Base-by-base conservation (phyloP, 2,888 invertebrate species). In the Asteroscopus sphinx region DNA sequence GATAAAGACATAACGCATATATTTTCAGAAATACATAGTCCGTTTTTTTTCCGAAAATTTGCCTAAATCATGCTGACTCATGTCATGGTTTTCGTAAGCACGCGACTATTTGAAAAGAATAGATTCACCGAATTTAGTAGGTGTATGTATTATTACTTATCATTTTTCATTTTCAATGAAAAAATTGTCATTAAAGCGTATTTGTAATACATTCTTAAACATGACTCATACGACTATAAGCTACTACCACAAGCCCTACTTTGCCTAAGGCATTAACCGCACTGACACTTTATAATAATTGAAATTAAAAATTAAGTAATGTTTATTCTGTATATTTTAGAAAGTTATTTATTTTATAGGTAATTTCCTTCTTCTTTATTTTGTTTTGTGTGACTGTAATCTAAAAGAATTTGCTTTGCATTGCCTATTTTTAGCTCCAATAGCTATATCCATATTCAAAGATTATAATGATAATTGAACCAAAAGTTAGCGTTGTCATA, bases 101-200 rank as follows among this genome's bases (percentile, higher is more conserved):
- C 5, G 15, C 6, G 4, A 7, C 3, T 36, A n/a, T 21, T 26
- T 42, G 21, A 3, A 4, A 3, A 21, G 21, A 21, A 21, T 40
- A 37, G 11, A 47, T 51, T 64, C 49, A 26, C 28, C 32, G 45
- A 49, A 55, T 46, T 37, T 35, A 37, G 28, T 54, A 33, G 17
- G 32, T 13, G 40, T 35, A 35, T n/a, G 21, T 8, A n/a, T 13
- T 33, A 33, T 30, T 7, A 12, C 15, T 30, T 28, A 11, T 13
- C 8, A 21, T 53, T 53, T 13, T n/a, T 8, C 3, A 36, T 32
- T 60, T 60, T 46, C 48, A 8, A 37, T 17, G 40, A 65, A 65
- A 59, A 44, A 41, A 11, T 15, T n/a, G n/a, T 13, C n/a, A 33
- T 16, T 12, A 45, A 21, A 8, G 3, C 25, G 47, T 39, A 35